Conservation (phyloP, 1,140 invertebrate species). For the Drosophila subpulchrella region DNA sequence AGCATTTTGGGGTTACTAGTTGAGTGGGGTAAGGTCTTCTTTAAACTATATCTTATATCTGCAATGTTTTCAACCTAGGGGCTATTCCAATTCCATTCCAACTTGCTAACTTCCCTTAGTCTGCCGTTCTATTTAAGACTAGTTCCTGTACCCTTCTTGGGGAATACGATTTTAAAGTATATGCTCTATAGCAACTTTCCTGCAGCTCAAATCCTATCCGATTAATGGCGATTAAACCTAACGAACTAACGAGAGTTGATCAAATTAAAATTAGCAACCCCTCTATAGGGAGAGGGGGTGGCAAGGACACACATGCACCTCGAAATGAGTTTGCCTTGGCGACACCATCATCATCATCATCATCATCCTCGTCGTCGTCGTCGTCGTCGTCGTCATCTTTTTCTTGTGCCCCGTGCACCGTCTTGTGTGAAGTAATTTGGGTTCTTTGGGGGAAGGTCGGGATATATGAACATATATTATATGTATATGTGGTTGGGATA, state of each 20-base stretch:
- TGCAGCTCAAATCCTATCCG: conserved; percentile 14
- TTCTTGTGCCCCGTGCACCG: conserved; percentile 9
- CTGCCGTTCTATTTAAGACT: not conserved
- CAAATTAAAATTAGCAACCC: conserved; percentile 42
- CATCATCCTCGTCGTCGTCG: not conserved
- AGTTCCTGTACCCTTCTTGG: too few species aligned
- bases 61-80: too few species aligned
- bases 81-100: not conserved
- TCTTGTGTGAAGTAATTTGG: conserved; percentile 37
- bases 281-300: not conserved
- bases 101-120: not conserved
- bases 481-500: not conserved
- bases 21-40: not conserved
- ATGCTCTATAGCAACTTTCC: not conserved
- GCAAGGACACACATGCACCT: conserved; percentile 25
- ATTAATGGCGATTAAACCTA: conserved; percentile 40
- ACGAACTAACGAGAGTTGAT: conserved; percentile 46
- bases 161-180: too few species aligned
- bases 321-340: conserved; percentile 48
- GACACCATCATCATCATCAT: conserved; percentile 24
- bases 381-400: conserved; percentile 54
- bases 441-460: conserved; percentile 21
- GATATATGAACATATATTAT: not conserved
- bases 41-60: too few species aligned
- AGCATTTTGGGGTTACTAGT: not conserved